A percentile compares a stretch with the other conserved stretches of the same genome.
Conservation (phyloP, 2,888 invertebrate genomes). For the Scaeva pyrastri region DNA sequence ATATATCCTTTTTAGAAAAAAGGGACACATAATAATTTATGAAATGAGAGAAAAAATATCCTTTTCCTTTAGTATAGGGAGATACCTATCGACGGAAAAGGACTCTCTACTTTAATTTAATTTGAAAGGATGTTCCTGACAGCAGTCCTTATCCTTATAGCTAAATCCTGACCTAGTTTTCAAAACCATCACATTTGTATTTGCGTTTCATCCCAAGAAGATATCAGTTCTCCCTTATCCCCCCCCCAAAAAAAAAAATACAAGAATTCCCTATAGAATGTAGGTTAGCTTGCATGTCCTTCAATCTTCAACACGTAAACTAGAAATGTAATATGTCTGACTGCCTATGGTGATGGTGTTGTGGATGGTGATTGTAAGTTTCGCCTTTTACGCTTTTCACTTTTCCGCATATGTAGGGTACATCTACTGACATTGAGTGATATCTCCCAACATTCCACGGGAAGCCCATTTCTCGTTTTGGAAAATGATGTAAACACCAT, state of each 20-base stretch:
- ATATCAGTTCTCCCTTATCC: not conserved
- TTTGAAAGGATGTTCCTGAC: slow-evolving; percentile 24
- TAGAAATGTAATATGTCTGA: slow-evolving; percentile 22
- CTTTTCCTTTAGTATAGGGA: not conserved
- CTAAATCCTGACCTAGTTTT: slow-evolving; percentile 50
- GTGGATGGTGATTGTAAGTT: slow-evolving; percentile 1
- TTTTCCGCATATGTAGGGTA: not conserved
- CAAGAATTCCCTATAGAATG: not conserved
- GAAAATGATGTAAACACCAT: slow-evolving; percentile 52
- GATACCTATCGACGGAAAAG: not conserved
- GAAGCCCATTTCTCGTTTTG: slow-evolving; percentile 58
- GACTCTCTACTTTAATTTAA: slow-evolving; percentile 13
- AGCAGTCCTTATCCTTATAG: no score
- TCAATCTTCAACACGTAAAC: slow-evolving; percentile 15
- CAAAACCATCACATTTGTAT: slow-evolving; percentile 9
- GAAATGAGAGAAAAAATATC: slow-evolving; percentile 16
- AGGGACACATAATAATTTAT: slow-evolving; percentile 1
- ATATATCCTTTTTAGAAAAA: not conserved
- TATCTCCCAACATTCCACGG: slow-evolving; percentile 61
- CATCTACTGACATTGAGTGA: slow-evolving; percentile 70
- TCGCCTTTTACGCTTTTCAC: slow-evolving; percentile 67
- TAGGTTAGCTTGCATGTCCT: slow-evolving; percentile 54
- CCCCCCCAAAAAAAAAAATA: not conserved
- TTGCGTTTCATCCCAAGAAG: not conserved
- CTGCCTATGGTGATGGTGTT: slow-evolving; percentile 6